Conservation (phyloP, 1,140 invertebrate species). For the Aphaenogaster floridana region DNA sequence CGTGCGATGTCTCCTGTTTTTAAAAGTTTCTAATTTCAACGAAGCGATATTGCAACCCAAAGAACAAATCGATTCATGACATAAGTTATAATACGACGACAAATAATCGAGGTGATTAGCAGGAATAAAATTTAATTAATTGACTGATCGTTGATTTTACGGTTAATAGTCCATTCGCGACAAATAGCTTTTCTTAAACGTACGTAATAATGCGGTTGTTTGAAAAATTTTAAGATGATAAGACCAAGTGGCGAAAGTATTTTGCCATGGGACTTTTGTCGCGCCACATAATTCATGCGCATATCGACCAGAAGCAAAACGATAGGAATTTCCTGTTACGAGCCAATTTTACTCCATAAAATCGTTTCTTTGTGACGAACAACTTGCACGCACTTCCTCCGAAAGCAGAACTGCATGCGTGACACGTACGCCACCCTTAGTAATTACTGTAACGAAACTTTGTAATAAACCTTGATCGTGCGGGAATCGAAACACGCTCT, state of each 20-base stretch:
- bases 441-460: constrained; percentile 49
- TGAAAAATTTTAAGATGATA: neutral
- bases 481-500: neutral
- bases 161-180: neutral
- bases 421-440: constrained; percentile 27
- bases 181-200: neutral
- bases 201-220: neutral
- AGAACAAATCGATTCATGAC: neutral
- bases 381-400: constrained; percentile 46
- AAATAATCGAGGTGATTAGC: neutral
- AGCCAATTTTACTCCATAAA: constrained; percentile 48
- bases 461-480: constrained; percentile 38
- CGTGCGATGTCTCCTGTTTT: neutral
- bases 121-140: constrained; percentile 15
- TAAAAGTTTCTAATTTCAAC: neutral
- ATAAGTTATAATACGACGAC: neutral
- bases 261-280: neutral
- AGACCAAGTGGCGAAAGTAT: neutral
- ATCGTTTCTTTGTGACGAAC: constrained; percentile 42
- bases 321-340: constrained; percentile 57
- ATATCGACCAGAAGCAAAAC: constrained; percentile 39
- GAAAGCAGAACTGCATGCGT: constrained; percentile 41
- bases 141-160: neutral
- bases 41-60: neutral
- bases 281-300: constrained; percentile 19